Base-by-base conservation (phyloP, 2,888 invertebrate genomes). In the Meiosimyza decipiens region DNA sequence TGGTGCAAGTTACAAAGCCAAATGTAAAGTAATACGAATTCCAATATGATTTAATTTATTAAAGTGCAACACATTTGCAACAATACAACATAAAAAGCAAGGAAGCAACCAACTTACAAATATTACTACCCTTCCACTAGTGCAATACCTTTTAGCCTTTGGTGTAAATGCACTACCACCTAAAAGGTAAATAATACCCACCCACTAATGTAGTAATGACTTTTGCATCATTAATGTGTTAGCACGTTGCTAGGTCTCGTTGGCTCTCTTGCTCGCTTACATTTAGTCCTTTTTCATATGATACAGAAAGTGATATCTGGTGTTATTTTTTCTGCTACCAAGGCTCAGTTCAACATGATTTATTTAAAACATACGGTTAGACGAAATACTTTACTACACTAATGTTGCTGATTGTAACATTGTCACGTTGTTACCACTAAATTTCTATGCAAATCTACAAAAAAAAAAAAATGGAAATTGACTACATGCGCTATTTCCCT, bases 191-290 rank as follows among this genome's bases (percentile, higher is more conserved):
- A n/a, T 16, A 62, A 6, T 47, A 3, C 15, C 15, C 60, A 15
- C 40, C 33, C 60, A 9, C 47, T 15, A 6, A 28, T 40, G 47
- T 47, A 33, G 12, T 33, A 60, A 65, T 64, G 13, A 55, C 51
- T 50, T 6, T 57, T 65, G 65, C 59, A 71, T 71, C 60, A 66
- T 66, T 66, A 66, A 71, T 71, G 71, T 66, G n/a, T 65, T 64
- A 49, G 65, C 71, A 71, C 65, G 60, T 64, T 62, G 60, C 28
- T 18, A 66, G 11, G 66, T 72, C 72, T 67, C 47, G 64, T 49
- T 71, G 50, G 47, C 16, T 70, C 52, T 55, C 66, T 66, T 5
- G 18, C 11, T n/a, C 28, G 18, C 13, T 33, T 28, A 22, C 60
- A 40, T 16, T 16, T n/a, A 62, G 40, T 40, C 50, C 49, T 18